Evolutionary conservation across 2,888 invertebrate species (phyloP).

Genomic region (Drosophila phalerata): DNA sequence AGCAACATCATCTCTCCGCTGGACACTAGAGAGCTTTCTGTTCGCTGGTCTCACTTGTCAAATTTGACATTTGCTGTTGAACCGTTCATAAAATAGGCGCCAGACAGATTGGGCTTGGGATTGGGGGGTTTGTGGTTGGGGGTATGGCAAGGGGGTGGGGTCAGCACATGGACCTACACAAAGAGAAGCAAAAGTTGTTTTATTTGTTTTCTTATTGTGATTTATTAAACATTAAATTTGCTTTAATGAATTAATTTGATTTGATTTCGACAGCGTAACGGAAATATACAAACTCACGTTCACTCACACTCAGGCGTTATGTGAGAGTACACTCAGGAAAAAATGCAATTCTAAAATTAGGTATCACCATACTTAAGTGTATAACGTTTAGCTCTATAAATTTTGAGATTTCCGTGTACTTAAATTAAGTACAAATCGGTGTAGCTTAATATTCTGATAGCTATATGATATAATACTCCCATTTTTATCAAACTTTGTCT

Average conservation of each 20-base stretch:
- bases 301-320: background rate
- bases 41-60: conserved; percentile 57
- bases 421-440: too few relatives aligned
- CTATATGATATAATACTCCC: too few relatives aligned
- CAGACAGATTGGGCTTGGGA: conserved; percentile 66
- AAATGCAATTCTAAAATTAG: too few relatives aligned
- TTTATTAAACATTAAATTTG: conserved; percentile 76
- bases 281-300: conserved; percentile 26
- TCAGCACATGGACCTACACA: conserved; percentile 25
- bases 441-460: too few relatives aligned
- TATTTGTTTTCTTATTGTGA: conserved; percentile 64
- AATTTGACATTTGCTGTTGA: conserved; percentile 77
- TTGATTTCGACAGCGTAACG: conserved; percentile 63
- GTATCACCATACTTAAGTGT: too few relatives aligned
- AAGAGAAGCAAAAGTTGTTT: conserved; percentile 34
- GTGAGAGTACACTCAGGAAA: too few relatives aligned
- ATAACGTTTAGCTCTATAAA: too few relatives aligned
- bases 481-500: too few relatives aligned
- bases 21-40: conserved; percentile 27
- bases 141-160: background rate
- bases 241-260: conserved; percentile 78
- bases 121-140: background rate
- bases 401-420: too few relatives aligned
- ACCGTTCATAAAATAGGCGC: conserved; percentile 77
- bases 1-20: conserved; percentile 11